Base-by-base conservation (phyloP, 2,797 vertebrate species). In the Sebastes glaucus region DNA sequence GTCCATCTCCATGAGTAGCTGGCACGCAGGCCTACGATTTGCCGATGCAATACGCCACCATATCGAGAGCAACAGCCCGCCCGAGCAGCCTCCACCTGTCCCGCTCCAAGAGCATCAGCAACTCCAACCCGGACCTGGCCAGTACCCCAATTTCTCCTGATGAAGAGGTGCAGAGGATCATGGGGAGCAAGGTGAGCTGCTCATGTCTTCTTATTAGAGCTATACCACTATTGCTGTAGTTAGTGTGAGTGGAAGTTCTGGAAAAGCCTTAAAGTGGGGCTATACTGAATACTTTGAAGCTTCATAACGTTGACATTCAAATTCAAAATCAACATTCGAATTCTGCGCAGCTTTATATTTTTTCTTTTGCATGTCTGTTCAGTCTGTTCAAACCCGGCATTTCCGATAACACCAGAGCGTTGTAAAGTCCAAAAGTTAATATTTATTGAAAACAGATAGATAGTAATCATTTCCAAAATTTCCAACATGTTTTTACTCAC, bases 41-140 rank as follows among this genome's bases (percentile, higher is more conserved):
- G 82, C 94, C 84, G 2, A 80, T 96, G 81, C 97, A 97, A 69
- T 97, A 95, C 0, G 96, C 97, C 85, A 98, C 97, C 0, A 86
- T 98, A 78, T 96, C 97, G 6, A 96, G 95, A 4, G 93, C 96
- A 4, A 96, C 96, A 0, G 94, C 88, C 10, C 96, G 96, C 1
- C 97, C 97, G 0, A 93, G 95, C 79, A 97, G 96, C 89, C 94
- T 98, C 33, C 96, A 95, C 62, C 90, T 99, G 77, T 92, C 97
- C 1, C 97, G 97, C 27, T 97, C 97, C 7, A 97, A 97, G 88
- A 99, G 97, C 67, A 97, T 99, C 82, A 99, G 97, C 92, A 98
- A 97, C 94, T 98, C 97, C 80, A 98, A 98, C 88, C 97, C 97
- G 0, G 97, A 98, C 87, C 92, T 99, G 87, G 96, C 97, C 0